A percentile compares a stretch with the other conserved stretches of the same genome.
Conservation (phyloP, 2,113 vertebrate genomes). For the Cettia cetti region DNA sequence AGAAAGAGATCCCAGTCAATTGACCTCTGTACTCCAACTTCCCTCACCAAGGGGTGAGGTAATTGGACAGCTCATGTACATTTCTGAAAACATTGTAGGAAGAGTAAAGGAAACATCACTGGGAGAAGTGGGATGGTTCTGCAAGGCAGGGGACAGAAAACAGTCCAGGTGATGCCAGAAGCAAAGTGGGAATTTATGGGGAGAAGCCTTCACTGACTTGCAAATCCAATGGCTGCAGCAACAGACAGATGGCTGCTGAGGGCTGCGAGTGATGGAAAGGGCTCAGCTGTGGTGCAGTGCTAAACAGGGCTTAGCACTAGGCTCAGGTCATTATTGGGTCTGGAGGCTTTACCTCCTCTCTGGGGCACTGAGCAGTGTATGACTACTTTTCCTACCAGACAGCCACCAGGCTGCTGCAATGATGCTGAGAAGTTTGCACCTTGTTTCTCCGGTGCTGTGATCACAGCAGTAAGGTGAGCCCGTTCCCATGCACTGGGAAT, state of each 20-base stretch:
- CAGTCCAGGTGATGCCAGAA: background rate
- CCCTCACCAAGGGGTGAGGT: background rate
- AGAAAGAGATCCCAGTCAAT: background rate
- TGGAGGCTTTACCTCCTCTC: background rate
- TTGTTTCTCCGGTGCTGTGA: background rate
- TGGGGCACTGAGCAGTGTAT: rapidly evolving
- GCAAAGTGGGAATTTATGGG: background rate
- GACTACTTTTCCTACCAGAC: background rate
- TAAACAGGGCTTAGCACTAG: background rate
- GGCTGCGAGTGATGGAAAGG: background rate
- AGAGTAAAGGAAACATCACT: background rate
- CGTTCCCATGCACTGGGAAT: background rate
- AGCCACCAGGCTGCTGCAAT: background rate
- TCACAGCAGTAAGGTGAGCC: background rate
- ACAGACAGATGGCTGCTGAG: background rate
- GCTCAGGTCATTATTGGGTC: background rate
- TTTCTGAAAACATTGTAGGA: background rate
- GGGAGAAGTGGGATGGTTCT: background rate
- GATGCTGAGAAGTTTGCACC: background rate
- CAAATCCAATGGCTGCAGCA: background rate
- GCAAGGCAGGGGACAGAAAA: background rate
- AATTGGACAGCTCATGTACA: background rate
- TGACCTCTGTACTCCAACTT: background rate
- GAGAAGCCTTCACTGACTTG: background rate
- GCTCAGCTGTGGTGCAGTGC: background rate